Evolutionary conservation across 1,140 invertebrate genomes (phyloP), one percentile per base, ranked within the genome.

Genomic region (Probaryconus sp.): DNA sequence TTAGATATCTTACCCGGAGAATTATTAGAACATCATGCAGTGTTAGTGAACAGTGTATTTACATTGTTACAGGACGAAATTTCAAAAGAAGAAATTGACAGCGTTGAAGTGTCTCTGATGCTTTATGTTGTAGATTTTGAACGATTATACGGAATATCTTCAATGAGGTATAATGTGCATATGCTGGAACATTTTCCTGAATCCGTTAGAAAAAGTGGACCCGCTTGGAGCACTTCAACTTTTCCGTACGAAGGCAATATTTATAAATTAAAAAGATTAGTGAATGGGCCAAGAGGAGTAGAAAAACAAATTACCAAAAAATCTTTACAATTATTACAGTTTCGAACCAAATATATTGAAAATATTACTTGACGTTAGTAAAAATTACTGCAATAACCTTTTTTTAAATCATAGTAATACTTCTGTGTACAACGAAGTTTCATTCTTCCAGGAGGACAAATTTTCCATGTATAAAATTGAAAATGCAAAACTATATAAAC

Each of bases 121-220:
- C 2, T 40, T 1, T 11, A 17, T 6, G 6, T 40, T 5, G 16
- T 11, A 14, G 1, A 5, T 14, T 40, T 3, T 40, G 16, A 17
- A 40, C 6, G 17, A 3, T 16, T 14, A 3, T 40, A 13, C 16
- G 37, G 16, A 14, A 14, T 14, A 2, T 3, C 2, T 11, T 9
- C 37, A 14, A 13, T 16, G 31, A n/a, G 17, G 17, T 40, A 7
- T 40, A 40, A 14, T 40, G 37, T 40, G 4, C 37, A 40, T 14
- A 2, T 40, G 13, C n/a, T 17, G 2, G 37, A 16, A 13, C 37
- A 13, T 16, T 40, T 14, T 11, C 5, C 10, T 40, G 37, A 40
- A 14, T 14, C 37, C 3, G 31, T 35, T 5, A 9, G 10, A 4
- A 3, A 35, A 4, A 35, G 31, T 35, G 31, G 31, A 3, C 31